Evolutionary conservation across 2,797 vertebrate genomes (phyloP).

Genomic region (Limosa lapponica): DNA sequence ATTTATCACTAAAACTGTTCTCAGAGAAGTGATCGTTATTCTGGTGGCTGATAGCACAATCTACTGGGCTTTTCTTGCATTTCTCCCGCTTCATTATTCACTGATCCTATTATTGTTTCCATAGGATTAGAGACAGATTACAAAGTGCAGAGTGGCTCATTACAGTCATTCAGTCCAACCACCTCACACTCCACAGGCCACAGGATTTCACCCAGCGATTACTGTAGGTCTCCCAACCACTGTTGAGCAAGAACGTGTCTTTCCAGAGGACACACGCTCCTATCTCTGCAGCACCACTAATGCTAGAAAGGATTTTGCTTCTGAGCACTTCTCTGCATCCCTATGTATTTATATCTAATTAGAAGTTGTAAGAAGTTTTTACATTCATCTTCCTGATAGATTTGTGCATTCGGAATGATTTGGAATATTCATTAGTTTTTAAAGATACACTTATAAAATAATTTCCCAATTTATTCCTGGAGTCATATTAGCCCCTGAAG

Average conservation of each 20-base stretch:
- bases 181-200: background rate
- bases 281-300: background rate
- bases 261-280: background rate
- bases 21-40: background rate
- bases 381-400: background rate
- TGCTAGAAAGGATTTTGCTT: background rate
- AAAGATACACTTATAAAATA: background rate
- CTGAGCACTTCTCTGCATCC: background rate
- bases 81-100: background rate
- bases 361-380: background rate
- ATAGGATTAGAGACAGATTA: background rate
- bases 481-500: background rate
- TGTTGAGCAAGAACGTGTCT: fast-evolving
- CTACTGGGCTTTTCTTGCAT: slow-evolving; percentile 48
- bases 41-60: slow-evolving; percentile 42
- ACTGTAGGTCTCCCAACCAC: background rate
- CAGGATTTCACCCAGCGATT: background rate
- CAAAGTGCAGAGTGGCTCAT: background rate
- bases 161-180: background rate
- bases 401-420: background rate
- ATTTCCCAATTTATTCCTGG: background rate
- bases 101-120: background rate
- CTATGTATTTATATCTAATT: background rate
- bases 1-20: background rate
- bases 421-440: background rate